Evolutionary conservation across 2,113 vertebrate species (phyloP).

Genomic region (Lagopus leucura): DNA sequence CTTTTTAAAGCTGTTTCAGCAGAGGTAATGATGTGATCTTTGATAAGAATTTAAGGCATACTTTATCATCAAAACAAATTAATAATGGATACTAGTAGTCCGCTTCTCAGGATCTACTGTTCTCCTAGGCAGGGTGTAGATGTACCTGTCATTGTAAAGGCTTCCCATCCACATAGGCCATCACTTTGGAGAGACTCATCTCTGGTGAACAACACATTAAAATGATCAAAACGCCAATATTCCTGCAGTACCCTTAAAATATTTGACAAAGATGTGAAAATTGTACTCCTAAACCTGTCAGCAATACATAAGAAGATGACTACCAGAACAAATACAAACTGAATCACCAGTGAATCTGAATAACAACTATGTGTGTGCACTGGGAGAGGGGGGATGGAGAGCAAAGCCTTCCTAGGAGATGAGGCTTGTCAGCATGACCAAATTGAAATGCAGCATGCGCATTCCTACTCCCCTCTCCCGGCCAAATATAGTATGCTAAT

Average conservation of each 20-base stretch:
- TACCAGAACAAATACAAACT: not conserved
- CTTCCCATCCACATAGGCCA: not conserved
- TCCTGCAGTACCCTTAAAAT: not conserved
- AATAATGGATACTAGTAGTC: not conserved
- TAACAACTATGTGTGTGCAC: not conserved
- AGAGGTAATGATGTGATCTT: not conserved
- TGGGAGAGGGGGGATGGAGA: too few species aligned
- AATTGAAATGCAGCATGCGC: not conserved
- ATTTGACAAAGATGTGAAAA: not conserved
- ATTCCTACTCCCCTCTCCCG: not conserved
- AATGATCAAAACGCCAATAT: not conserved
- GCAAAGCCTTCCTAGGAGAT: not conserved
- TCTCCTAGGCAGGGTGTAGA: not conserved
- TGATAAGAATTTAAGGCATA: not conserved
- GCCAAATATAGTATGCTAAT: not conserved
- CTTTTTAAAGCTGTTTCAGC: not conserved
- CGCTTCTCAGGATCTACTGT: not conserved
- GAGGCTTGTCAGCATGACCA: not conserved
- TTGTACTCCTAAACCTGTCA: not conserved
- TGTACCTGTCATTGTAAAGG: not conserved
- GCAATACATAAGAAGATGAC: not conserved
- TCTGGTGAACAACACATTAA: not conserved
- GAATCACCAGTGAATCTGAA: not conserved
- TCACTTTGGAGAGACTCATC: not conserved
- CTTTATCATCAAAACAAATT: not conserved